Percentiles rank a stretch among this genome's conserved stretches.
Conservation (phyloP, 92 coral and sea anemone species). For the Epizoanthus fatuus region DNA sequence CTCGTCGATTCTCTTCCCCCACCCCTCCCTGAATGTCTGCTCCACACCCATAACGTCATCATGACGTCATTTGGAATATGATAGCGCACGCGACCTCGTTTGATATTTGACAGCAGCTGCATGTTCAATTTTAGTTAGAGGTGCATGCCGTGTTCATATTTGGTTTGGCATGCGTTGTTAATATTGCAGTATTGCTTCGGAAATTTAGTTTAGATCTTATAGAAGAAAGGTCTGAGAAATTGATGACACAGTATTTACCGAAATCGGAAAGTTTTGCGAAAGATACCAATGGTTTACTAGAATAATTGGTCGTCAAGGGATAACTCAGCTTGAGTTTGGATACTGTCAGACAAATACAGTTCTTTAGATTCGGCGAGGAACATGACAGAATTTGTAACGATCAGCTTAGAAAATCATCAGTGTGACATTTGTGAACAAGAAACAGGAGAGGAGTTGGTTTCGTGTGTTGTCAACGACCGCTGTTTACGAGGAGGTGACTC, state of each 20-base stretch:
- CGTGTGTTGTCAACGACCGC: conserved; percentile 84
- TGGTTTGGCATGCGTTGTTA: not conserved
- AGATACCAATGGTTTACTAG: conserved; percentile 3
- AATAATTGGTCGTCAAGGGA: not conserved
- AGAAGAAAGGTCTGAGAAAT: not conserved
- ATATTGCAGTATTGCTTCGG: not conserved
- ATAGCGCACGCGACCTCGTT: not conserved
- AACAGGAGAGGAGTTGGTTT: conserved; percentile 88
- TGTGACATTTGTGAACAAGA: conserved; percentile 94
- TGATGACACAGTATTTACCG: not conserved
- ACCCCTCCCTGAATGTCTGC: not conserved
- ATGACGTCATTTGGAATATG: conserved; percentile 17
- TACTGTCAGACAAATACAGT: not conserved
- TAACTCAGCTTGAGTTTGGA: not conserved
- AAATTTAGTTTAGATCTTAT: not conserved
- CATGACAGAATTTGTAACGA: conserved; percentile 91
- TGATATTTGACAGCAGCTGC: conserved; percentile 7
- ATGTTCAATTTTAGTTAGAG: not conserved
- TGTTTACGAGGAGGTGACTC: conserved; percentile 63
- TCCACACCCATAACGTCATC: conserved; percentile 14
- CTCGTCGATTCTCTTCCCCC: no score
- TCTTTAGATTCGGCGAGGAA: not conserved
- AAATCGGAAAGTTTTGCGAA: not conserved
- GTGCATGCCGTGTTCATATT: not conserved
- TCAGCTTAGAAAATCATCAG: conserved; percentile 79